Evolutionary conservation across 2,797 vertebrate genomes (phyloP), one percentile per base, ranked within the genome.

Genomic region (Anguilla pacifica): DNA sequence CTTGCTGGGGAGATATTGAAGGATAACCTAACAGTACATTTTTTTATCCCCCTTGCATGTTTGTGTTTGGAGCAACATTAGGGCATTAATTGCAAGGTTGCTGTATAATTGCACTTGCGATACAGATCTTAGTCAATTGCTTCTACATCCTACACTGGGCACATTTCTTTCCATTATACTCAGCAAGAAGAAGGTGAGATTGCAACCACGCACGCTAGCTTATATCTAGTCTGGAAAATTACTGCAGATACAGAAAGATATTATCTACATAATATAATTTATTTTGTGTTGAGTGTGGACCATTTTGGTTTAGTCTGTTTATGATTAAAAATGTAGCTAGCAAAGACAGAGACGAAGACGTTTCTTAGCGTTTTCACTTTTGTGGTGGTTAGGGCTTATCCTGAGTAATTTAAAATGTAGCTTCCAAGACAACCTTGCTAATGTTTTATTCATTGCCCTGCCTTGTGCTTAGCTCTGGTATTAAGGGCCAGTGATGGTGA

Each of bases 181-280:
- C 39, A 6, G 74, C 35, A 13, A 79, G 74, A 43, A 79, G 31
- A 79, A 79, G 74, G 74, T 79, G 39, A 79, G 74, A 79, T 15
- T 43, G 17, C 72, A 79, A 43, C 39, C 15, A 39, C 4, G 72
- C 28, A 79, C 39, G 43, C 74, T 39, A 39, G 15, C 39, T 79
- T 46, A 79, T 79, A 79, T 79, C 74, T 79, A 79, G 35, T 46
- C 39, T 79, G 2, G 74, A 28, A 79, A 79, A 79, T 79, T 79
- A 79, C 74, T 74, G 72, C 72, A 74, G 35, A 74, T 74, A 35
- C 72, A 74, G 13, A 74, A 74, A 79, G 74, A 79, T 79, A 79
- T 79, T 79, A 79, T 79, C 74, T 79, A 79, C 35, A 43, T 39
- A 19, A 79, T 79, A 79, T 13, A 79, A 79, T 79, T 79, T 79